Base-by-base conservation (phyloP, 2,888 invertebrate genomes). In the Crematogaster levior region DNA sequence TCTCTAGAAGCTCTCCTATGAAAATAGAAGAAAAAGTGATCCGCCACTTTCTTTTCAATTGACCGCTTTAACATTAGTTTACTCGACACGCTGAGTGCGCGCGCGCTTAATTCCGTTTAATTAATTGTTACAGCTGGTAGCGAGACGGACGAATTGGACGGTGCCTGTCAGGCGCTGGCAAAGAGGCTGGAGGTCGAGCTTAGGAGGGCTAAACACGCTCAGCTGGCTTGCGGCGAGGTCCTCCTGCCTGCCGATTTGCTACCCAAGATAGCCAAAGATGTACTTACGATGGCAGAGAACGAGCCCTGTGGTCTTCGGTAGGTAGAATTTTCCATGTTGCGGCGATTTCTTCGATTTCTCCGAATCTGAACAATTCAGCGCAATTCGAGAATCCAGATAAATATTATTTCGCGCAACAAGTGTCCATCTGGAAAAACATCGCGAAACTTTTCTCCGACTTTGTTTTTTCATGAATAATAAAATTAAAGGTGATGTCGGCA, bases 231-330 rank as follows among this genome's bases (percentile, higher is more conserved):
- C 92, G 98, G 97, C 30, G 98, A 98, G 95, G 98, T 98, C 81
- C 95, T 98, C 88, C 95, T 98, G 90, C 98, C 98, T 51, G 97
- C 97, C 74, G 97, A 97, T 94, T 96, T 98, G 86, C 96, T 98
- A 81, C 96, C 97, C 88, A 95, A 97, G 88, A 97, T 98, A 85
- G 97, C 98, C 65, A 95, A 96, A 86, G 97, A 98, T 93, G 97
- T 98, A 84, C 95, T 98, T 74, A 96, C 96, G 79, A 97, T 98
- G 95, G 97, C 98, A 1, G 98, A 98, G 93, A 97, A 97, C 73
- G 98, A 98, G 95, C 98, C 98, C 24, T 98, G 98, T 95, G 98
- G 98, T 72, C 96, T 98, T 68, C 95, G 98, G 89, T 95, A 86
- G 90, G 88, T n/a, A 1, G 12, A 56, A 18, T 83, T 72, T 24